Evolutionary conservation across 2,888 invertebrate genomes (phyloP).

Genomic region (Lycocerus yunnanus): DNA sequence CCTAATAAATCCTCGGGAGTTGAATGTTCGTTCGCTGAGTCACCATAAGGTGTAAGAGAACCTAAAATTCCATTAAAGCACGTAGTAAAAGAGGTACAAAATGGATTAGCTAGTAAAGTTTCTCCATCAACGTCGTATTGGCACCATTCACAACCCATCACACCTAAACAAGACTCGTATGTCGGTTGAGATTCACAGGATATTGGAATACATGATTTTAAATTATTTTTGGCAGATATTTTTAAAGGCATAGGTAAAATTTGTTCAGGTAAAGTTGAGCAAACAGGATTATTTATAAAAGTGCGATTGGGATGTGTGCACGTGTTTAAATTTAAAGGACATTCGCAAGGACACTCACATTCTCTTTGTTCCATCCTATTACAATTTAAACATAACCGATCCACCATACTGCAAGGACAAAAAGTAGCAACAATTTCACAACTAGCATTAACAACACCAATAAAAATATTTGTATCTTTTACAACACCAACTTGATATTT

Average conservation of each 20-base stretch:
- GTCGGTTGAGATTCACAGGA: conserved; percentile 70
- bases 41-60: conserved; percentile 81
- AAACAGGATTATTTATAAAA: conserved; percentile 46
- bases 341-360: conserved; percentile 95
- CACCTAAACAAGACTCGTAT: conserved; percentile 68
- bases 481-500: conserved; percentile 83
- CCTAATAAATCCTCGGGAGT: conserved; percentile 50
- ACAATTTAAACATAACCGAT: conserved; percentile 88
- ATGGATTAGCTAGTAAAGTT: conserved; percentile 69
- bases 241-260: conserved; percentile 30
- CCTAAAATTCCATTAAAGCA: conserved; percentile 89
- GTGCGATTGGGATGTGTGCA: conserved; percentile 46
- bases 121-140: conserved; percentile 76
- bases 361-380: conserved; percentile 93
- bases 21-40: conserved; percentile 62
- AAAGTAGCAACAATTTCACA: conserved; percentile 82
- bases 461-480: conserved; percentile 85
- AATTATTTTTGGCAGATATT: conserved; percentile 27
- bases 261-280: conserved; percentile 44
- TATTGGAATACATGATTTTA: conserved; percentile 68
- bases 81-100: conserved; percentile 78
- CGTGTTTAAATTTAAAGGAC: conserved; percentile 59
- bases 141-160: conserved; percentile 93
- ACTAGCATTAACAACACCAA: conserved; percentile 86
- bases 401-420: conserved; percentile 90